Base-by-base conservation (phyloP, 2,888 invertebrate genomes). In the Amorpha juglandis region DNA sequence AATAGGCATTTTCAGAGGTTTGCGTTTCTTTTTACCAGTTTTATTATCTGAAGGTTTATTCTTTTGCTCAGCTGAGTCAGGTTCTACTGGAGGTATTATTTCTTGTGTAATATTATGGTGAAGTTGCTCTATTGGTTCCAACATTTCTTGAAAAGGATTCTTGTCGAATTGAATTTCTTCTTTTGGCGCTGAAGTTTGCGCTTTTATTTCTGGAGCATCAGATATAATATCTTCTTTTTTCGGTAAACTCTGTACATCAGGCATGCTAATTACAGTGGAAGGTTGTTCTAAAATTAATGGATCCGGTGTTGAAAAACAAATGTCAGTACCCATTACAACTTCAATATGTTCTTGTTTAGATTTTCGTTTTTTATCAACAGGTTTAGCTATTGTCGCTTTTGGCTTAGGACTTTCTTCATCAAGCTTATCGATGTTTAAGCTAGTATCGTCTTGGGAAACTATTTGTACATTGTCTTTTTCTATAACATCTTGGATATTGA, bases 371-470 rank as follows among this genome's bases (percentile, higher is more conserved):
- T 87, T 90, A 67, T 90, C 87, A 1, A 90, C 89, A 6, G 91
- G 88, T 74, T 91, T 90, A 11, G 81, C 87, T 21, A 90, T 88
- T 82, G 82, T 87, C 21, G 89, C 84, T 79, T 88, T 89, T 14
- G 78, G 73, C 74, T 84, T 88, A 2, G 74, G 73, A 68, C 71
- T 77, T 42, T 68, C 71, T 66, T 81, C 12, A 16, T 42, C 42
- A 9, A 4, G 1, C 7, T 42, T 58, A 16, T 6, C 0, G 6
- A 12, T 42, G 11, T 42, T 42, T 52, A 42, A 8, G 63, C 63
- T 65, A 55, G 14, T 62, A n/a, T 62, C 19, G 9, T 53, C 38
- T 64, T 58, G 16, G 6, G 19, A 19, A 6, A 42, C 1, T 19
- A 58, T 19, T 6, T 58, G 42, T 11, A 9, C 4, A 19, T 19